Percentiles rank a stretch among this genome's conserved stretches.
phyloP scores from a whole-genome alignment of 2,113 vertebrate species.

The Pungitius pungitius region DNA sequence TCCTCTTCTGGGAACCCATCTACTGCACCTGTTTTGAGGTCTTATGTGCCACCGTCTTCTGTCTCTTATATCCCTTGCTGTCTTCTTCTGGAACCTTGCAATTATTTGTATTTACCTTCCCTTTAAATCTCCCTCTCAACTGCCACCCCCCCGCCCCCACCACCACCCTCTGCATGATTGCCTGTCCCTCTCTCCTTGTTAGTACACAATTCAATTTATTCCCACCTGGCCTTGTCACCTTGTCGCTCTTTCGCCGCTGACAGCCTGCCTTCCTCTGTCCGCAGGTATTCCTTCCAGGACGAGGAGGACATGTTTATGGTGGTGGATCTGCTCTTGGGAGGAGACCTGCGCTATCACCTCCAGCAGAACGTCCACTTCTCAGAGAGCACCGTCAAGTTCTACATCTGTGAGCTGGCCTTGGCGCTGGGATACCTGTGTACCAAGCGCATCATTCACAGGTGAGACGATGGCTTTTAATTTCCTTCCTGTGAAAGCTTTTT shows the following conservation, averaged over 20 bases:
- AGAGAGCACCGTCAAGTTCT: slow-evolving; percentile 91
- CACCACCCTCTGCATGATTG: background rate
- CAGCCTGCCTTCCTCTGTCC: background rate
- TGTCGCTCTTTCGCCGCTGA: background rate
- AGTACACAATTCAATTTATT: too few relatives aligned
- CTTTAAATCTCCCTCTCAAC: background rate
- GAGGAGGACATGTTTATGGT: slow-evolving; percentile 99
- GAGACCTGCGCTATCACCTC: slow-evolving; percentile 95
- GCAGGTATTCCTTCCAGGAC: slow-evolving; percentile 98
- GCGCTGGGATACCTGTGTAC: slow-evolving; percentile 92
- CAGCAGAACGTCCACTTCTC: slow-evolving; percentile 95
- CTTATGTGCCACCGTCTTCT: background rate
- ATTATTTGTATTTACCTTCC: slow-evolving; percentile 1
- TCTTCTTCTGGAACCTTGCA: background rate
- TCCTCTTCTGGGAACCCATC: background rate
- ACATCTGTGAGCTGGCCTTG: slow-evolving; percentile 91
- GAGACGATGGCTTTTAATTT: slow-evolving; percentile 36
- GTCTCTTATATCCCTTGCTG: background rate
- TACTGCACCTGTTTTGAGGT: background rate
- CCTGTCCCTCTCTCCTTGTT: background rate
- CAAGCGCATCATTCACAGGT: slow-evolving; percentile 95
- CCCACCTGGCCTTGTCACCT: background rate
- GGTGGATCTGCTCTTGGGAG: slow-evolving; percentile 94
- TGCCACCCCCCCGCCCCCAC: too few relatives aligned
- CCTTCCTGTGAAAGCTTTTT: background rate